Evolutionary conservation across 2,888 invertebrate genomes (phyloP).

Genomic region (Drosophila yooni): DNA sequence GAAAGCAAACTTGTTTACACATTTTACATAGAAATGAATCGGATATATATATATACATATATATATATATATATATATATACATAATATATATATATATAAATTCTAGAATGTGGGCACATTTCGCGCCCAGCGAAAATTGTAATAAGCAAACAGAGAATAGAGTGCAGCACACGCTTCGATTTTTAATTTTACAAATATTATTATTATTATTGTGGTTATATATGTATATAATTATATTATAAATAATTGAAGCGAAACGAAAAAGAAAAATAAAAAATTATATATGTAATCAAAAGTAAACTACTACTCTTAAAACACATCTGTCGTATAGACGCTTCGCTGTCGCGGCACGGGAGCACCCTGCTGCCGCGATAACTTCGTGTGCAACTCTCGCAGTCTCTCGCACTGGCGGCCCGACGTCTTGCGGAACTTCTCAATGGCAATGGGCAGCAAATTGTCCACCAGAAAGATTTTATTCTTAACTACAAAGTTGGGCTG

Average conservation of each 20-base stretch:
- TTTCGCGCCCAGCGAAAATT: slow-evolving; percentile 59
- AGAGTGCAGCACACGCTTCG: slow-evolving; percentile 81
- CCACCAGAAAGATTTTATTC: slow-evolving; percentile 83
- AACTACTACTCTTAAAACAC: slow-evolving; percentile 74
- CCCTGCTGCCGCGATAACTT: slow-evolving; percentile 73
- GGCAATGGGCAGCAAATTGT: slow-evolving; percentile 83
- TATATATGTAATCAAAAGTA: slow-evolving; percentile 83
- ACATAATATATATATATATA: slow-evolving; percentile 33
- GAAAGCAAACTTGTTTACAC: slow-evolving; percentile 68
- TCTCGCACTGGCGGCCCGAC: slow-evolving; percentile 77
- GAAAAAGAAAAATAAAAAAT: slow-evolving; percentile 78
- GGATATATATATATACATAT: slow-evolving; percentile 59
- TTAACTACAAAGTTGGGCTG: slow-evolving; percentile 84
- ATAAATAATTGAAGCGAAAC: slow-evolving; percentile 81
- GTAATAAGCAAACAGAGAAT: slow-evolving; percentile 69
- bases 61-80: slow-evolving; percentile 32
- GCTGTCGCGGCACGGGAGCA: slow-evolving; percentile 84
- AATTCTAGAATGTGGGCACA: slow-evolving; percentile 50
- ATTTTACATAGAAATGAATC: slow-evolving; percentile 68
- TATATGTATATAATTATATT: slow-evolving; percentile 84
- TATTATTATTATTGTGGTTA: slow-evolving; percentile 83
- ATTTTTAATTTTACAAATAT: slow-evolving; percentile 81
- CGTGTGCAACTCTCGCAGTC: slow-evolving; percentile 75
- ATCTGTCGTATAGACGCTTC: slow-evolving; percentile 85
- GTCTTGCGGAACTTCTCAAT: slow-evolving; percentile 82